Evolutionary conservation across 2,797 vertebrate species (phyloP), one percentile per base, ranked within the genome.

Genomic region (Notamacropus eugenii): DNA sequence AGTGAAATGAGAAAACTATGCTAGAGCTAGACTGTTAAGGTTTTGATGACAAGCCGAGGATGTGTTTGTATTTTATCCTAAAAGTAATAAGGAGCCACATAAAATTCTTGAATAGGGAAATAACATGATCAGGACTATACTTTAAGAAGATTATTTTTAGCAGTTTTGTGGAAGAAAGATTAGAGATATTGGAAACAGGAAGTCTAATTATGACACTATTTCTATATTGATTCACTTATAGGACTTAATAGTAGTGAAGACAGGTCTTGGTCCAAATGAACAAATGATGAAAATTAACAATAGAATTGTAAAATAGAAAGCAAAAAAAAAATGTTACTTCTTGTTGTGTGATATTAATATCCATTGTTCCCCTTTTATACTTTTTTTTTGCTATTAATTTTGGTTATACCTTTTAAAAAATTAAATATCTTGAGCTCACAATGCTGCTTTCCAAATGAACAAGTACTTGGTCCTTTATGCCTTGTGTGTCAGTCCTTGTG

Each of bases 241-340:
- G n/a, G 19, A 46, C 40, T 58, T 54, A 31, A 2, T 90, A 93
- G 40, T 74, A 62, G 40, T 94, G 27, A 93, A 97, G 52, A n/a
- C 34, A 94, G 11, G 55, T 91, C 91, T 96, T 67, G 54, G 50
- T 94, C 94, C 94, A 93, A 92, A 90, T 90, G 56, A 93, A 74
- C 34, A 59, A 16, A 87, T 19, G 34, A 16, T n/a, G n/a, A 67
- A 14, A 19, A n/a, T 10, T n/a, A 14, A 19, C 14, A 40, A 40
- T 5, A 19, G 5, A 67, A 40, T n/a, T 67, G 2, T n/a, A n/a
- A n/a, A 67, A 67, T 6, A 67, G 62, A 67, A n/a, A n/a, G 62
- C 34, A 67, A 67, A 62, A 59, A 59, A n/a, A n/a, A 67, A 56
- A 27, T 59, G 5, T 14, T n/a, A 19, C 27, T 67, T 67, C 34